A percentile compares a stretch with the other conserved stretches of the same genome.
phyloP scores from a whole-genome alignment of 2,888 invertebrate genomes.

The Pristionchus mayeri region DNA sequence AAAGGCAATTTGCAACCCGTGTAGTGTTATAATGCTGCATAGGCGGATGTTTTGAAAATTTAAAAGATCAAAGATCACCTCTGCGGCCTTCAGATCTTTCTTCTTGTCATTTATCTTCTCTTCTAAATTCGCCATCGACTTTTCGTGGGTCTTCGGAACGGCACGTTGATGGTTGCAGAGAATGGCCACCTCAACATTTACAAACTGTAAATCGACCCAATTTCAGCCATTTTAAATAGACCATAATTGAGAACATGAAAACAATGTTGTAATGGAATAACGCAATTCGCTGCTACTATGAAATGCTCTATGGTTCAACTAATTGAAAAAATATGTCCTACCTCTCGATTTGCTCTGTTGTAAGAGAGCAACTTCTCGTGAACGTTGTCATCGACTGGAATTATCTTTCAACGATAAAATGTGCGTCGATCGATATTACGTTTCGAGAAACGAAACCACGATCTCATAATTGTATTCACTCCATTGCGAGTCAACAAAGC shows the following conservation, averaged over 20 bases:
- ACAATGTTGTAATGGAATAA: too few species aligned
- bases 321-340: background rate
- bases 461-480: too few species aligned
- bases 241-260: background rate
- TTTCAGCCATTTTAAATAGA: background rate
- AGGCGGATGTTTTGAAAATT: background rate
- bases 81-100: conserved; percentile 85
- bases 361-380: conserved; percentile 86
- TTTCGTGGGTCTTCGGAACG: conserved; percentile 95
- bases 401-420: too few species aligned
- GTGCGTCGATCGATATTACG: too few species aligned
- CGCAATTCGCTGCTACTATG: too few species aligned
- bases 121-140: conserved; percentile 97
- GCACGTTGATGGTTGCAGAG: conserved; percentile 99
- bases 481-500: too few species aligned
- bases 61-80: too few species aligned
- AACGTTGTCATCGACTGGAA: conserved; percentile 78
- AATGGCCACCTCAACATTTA: conserved; percentile 87
- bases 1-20: too few species aligned
- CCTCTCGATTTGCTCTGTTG: conserved; percentile 95
- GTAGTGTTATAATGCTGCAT: too few species aligned
- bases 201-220: background rate
- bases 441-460: too few species aligned
- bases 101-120: conserved; percentile 91
- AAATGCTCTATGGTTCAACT: background rate